Percentiles rank a stretch among this genome's conserved stretches.
Conservation (phyloP, 2,888 invertebrate species). For the Oithona nana region DNA sequence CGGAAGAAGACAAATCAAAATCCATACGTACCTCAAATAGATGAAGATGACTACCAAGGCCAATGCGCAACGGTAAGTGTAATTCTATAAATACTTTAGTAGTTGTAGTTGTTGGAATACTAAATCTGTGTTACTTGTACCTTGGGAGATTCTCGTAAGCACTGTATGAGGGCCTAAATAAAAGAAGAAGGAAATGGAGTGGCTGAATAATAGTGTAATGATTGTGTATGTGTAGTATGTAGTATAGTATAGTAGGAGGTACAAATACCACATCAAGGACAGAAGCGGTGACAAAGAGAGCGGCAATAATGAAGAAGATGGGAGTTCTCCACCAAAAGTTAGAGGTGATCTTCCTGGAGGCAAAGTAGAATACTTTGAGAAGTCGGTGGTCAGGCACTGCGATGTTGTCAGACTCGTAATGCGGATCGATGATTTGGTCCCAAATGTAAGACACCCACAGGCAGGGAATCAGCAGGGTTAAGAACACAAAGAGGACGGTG, state of each 20-base stretch:
- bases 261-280: constrained; percentile 41
- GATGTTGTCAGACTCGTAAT: constrained; percentile 28
- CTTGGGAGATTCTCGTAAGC: constrained; percentile 10
- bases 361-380: constrained; percentile 5
- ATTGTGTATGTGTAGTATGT: too few relatives aligned
- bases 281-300: constrained; percentile 32
- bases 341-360: not conserved
- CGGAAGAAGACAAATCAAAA: too few relatives aligned
- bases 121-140: not conserved
- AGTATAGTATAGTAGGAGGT: not conserved
- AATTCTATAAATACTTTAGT: constrained; percentile 42
- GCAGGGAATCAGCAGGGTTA: constrained; percentile 6
- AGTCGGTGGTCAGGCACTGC: constrained; percentile 21
- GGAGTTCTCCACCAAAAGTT: not conserved
- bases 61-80: constrained; percentile 44
- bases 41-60: constrained; percentile 48
- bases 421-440: constrained; percentile 28
- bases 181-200: not conserved
- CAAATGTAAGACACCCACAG: constrained; percentile 16
- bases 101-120: not conserved
- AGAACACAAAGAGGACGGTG: constrained; percentile 3
- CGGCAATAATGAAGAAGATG: constrained; percentile 16
- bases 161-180: not conserved
- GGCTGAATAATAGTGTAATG: too few relatives aligned
- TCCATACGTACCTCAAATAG: not conserved